Conservation (phyloP, 2,113 vertebrate species). For the Dasypus novemcinctus region DNA sequence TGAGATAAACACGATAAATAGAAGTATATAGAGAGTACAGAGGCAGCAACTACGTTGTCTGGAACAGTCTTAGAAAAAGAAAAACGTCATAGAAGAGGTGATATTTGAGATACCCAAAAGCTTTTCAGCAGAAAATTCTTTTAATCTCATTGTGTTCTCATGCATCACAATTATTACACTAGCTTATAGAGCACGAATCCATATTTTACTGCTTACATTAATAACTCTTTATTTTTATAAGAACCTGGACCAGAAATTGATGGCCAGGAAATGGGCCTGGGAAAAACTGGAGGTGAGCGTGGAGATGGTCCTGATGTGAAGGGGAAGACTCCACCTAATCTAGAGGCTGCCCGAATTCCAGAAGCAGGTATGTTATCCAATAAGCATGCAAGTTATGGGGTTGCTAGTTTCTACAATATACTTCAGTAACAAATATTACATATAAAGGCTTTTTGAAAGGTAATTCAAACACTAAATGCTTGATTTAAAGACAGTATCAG, state of each 20-base stretch:
- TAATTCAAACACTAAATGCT: background rate
- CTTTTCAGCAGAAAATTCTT: slow-evolving; percentile 40
- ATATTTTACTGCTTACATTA: background rate
- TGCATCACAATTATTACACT: background rate
- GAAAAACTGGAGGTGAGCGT: background rate
- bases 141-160: background rate
- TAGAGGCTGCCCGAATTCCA: background rate
- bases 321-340: background rate
- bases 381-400: background rate
- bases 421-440: background rate
- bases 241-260: background rate
- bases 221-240: slow-evolving; percentile 31
- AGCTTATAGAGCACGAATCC: background rate
- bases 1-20: background rate
- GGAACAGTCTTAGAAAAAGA: background rate
- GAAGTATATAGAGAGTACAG: background rate
- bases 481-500: background rate
- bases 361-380: slow-evolving; percentile 8
- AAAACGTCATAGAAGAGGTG: background rate
- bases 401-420: slow-evolving; percentile 3
- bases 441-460: slow-evolving; percentile 17
- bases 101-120: background rate
- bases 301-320: background rate
- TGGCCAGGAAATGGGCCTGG: background rate
- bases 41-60: background rate